Evolutionary conservation across 2,888 invertebrate species (phyloP), one percentile per base, ranked within the genome.

Genomic region (Campoplex nolae): DNA sequence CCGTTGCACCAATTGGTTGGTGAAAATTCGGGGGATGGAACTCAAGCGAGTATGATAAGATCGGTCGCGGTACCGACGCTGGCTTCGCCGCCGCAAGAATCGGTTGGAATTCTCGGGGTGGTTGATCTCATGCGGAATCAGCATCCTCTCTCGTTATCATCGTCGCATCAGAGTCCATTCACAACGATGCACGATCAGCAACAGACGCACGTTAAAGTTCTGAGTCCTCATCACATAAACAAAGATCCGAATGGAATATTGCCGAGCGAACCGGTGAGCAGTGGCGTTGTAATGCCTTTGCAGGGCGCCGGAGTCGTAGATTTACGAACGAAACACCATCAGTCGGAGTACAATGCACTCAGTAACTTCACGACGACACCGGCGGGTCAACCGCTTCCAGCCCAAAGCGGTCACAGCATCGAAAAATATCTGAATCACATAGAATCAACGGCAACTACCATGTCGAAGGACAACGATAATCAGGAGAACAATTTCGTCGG

Each of bases 291-390:
- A 0, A 54, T 76, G 28, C 38, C 73, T 28, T 90, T 92, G 54
- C 92, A 91, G 51, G 93, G 92, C 23, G 92, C 93, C 3, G 94
- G 93, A 88, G 96, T 96, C n/a, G 96, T 97, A 84, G 97, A 97
- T 94, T 95, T 97, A 68, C 95, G 97, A 35, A 96, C 97, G 95
- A 97, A 97, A 92, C 95, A 96, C 87, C 95, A 90, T 89, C 92
- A 93, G 86, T 95, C 96, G 80, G 96, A 96, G 32, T 96, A 96
- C 38, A 93, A 95, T 90, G 95, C 95, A 1, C 94, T 95, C 4
- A 93, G 95, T 54, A 95, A 95, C 62, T 96, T 96, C 89, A 95
- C 95, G 1, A 88, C 91, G 3, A 89, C 92, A 8, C 88, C 92
- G 4, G 92, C 90, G 4, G 91, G 92, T 91, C 90, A 95, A 88